A percentile compares a stretch with the other conserved stretches of the same genome.
These are phyloP conservation scores for Polydrusus tereticollis DNA, from an alignment of 2,888 invertebrate species.

Conservation along the genomic window DNA sequence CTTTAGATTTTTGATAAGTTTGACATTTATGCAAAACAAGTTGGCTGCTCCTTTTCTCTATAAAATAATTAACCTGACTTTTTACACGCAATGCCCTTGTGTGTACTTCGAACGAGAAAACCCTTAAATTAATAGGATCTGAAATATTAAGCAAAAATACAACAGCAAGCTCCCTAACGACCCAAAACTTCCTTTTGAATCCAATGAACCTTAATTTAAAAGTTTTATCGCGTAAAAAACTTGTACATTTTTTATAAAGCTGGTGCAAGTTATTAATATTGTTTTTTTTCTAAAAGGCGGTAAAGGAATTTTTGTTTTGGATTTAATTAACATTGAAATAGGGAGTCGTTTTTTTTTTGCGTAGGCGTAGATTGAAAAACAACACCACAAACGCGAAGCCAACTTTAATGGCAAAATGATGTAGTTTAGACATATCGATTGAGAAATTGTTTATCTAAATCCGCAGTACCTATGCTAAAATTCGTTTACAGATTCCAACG, in stretches of 20 bases:
- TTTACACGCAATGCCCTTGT: background rate
- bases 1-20: too few species aligned
- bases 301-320: background rate
- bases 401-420: too few species aligned
- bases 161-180: background rate
- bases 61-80: too few species aligned
- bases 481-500: too few species aligned
- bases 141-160: background rate
- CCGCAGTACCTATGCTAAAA: too few species aligned
- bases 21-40: too few species aligned
- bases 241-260: background rate
- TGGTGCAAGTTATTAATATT: background rate
- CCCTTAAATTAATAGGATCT: background rate
- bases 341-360: background rate
- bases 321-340: background rate
- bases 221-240: background rate
- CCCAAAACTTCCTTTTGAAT: background rate
- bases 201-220: background rate
- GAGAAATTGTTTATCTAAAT: too few species aligned
- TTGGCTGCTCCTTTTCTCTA: too few species aligned
- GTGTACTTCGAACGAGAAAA: background rate
- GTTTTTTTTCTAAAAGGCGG: background rate
- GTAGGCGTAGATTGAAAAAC: background rate
- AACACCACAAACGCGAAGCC: background rate
- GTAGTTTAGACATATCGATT: too few species aligned